These are phyloP conservation scores for Naso thynnoides DNA, from an alignment of 2,797 vertebrate genomes.

Conservation along the genomic window DNA sequence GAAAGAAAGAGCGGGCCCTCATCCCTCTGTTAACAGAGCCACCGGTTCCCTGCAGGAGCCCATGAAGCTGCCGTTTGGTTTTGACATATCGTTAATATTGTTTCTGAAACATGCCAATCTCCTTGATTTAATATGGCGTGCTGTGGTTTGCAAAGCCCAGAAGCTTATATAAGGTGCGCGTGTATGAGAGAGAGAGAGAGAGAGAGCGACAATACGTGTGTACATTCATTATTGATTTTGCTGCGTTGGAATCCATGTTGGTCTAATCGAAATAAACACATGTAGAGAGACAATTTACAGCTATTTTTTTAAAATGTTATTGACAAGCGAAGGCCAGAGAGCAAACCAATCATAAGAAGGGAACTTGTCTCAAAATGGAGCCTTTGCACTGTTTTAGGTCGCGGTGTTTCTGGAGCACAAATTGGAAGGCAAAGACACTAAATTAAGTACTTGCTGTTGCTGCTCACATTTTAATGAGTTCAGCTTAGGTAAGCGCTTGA, in stretches of 20 bases:
- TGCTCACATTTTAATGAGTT: conserved; percentile 68
- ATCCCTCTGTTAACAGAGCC: conserved; percentile 47
- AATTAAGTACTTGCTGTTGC: conserved; percentile 57
- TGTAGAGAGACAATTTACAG: conserved; percentile 52
- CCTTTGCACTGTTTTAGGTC: conserved; percentile 14
- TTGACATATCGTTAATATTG: conserved; percentile 76
- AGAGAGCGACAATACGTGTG: conserved; percentile 27
- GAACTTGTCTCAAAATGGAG: conserved; percentile 51
- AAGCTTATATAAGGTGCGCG: conserved; percentile 52
- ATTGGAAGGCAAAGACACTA: conserved; percentile 44
- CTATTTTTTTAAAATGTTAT: conserved; percentile 37
- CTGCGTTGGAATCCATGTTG: conserved; percentile 57
- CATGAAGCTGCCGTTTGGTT: conserved; percentile 63
- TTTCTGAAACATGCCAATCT: conserved; percentile 81
- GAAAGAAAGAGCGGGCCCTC: conserved; percentile 50
- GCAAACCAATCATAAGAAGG: conserved; percentile 35
- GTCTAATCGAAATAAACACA: conserved; percentile 51
- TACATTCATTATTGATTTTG: conserved; percentile 70
- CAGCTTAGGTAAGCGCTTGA: conserved; percentile 49
- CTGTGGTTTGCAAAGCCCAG: conserved; percentile 56
- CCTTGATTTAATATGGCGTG: conserved; percentile 76
- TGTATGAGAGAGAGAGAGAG: conserved; percentile 25
- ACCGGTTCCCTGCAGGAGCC: conserved; percentile 63
- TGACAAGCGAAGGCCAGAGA: conserved; percentile 33
- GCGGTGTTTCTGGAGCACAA: conserved; percentile 40